phyloP scores from a whole-genome alignment of 92 coral and sea anemone species.

The Bergia sp. region DNA sequence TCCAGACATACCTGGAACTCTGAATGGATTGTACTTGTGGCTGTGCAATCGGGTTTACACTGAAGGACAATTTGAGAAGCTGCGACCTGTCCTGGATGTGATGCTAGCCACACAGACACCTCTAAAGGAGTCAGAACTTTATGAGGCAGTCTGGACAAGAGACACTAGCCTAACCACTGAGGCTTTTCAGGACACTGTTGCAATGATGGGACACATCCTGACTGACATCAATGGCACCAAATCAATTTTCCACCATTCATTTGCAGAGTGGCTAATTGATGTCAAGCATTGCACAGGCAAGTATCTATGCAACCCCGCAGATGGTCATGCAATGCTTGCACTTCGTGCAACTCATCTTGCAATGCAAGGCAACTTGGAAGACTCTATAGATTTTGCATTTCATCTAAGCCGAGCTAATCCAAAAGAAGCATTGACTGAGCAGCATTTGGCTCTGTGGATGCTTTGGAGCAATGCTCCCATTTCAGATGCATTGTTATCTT shows the following conservation, averaged over 20 bases:
- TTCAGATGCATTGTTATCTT: conserved; percentile 65
- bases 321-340: conserved; percentile 99
- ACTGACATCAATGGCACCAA: conserved; percentile 64
- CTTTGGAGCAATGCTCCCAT: conserved; percentile 90
- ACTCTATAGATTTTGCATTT: conserved; percentile 84
- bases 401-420: conserved; percentile 91
- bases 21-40: conserved; percentile 96
- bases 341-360: conserved; percentile 85
- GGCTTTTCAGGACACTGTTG: conserved; percentile 64
- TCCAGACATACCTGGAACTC: conserved; percentile 93
- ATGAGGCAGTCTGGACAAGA: conserved; percentile 85
- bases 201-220: conserved; percentile 71
- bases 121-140: conserved; percentile 76
- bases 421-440: conserved; percentile 72
- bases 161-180: conserved; percentile 64
- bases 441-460: conserved; percentile 90
- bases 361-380: conserved; percentile 71
- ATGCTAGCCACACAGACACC: conserved; percentile 90
- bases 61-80: conserved; percentile 84
- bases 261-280: conserved; percentile 97
- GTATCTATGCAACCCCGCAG: conserved; percentile 84
- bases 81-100: conserved; percentile 80
- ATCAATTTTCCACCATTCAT: conserved; percentile 91
- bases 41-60: conserved; percentile 87
- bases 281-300: conserved; percentile 93